phyloP scores from a whole-genome alignment of 1,140 invertebrate genomes.

The Heliconius nattereri region DNA sequence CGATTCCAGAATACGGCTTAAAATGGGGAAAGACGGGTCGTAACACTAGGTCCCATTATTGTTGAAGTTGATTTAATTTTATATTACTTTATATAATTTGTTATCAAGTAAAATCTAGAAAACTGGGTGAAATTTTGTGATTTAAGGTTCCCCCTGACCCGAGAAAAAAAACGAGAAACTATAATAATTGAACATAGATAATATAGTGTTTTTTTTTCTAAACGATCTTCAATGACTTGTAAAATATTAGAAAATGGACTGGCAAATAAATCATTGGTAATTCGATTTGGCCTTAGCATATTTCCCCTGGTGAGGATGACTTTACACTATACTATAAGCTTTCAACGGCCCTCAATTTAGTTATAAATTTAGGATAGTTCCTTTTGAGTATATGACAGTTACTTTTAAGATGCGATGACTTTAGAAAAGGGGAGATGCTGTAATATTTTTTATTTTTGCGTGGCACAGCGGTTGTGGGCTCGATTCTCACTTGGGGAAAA shows the following conservation, averaged over 20 bases:
- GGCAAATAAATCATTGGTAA: slow-evolving; percentile 75
- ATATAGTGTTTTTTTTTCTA: neutral
- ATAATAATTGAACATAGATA: too few species aligned
- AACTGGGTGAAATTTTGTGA: too few species aligned
- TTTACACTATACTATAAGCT: slow-evolving; percentile 1
- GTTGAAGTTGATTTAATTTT: too few species aligned
- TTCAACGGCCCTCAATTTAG: slow-evolving; percentile 7
- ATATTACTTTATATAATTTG: too few species aligned
- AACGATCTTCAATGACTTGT: slow-evolving; percentile 69
- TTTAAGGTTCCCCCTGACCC: too few species aligned
- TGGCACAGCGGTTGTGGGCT: too few species aligned
- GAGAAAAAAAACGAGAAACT: too few species aligned
- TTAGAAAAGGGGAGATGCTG: slow-evolving; percentile 6
- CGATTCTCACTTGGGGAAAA: too few species aligned
- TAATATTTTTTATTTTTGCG: neutral
- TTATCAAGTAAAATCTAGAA: too few species aligned
- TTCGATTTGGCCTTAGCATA: slow-evolving; percentile 70
- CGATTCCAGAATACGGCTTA: too few species aligned
- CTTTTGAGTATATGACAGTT: slow-evolving; percentile 12
- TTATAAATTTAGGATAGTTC: slow-evolving; percentile 1
- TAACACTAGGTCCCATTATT: too few species aligned
- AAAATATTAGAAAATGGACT: slow-evolving; percentile 52
- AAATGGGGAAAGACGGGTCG: too few species aligned
- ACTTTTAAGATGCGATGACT: slow-evolving; percentile 7
- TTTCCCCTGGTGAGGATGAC: slow-evolving; percentile 52